phyloP scores from a whole-genome alignment of 1,140 invertebrate species.

The Solen grandis region DNA sequence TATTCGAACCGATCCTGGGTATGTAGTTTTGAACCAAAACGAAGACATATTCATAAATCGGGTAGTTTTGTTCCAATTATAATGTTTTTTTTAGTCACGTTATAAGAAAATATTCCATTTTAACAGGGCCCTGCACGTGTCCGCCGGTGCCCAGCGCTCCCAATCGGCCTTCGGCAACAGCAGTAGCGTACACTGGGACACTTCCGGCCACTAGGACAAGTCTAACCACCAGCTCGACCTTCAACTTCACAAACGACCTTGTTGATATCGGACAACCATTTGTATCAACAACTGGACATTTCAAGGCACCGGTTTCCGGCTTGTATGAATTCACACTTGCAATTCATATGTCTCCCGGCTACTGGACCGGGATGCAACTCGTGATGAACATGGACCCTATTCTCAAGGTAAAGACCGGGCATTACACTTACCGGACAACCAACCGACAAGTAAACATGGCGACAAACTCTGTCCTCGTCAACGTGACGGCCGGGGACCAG shows the following conservation, averaged over 20 bases:
- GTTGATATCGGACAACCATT: constrained; percentile 28
- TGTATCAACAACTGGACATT: constrained; percentile 14
- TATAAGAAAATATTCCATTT: neutral
- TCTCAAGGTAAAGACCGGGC: constrained; percentile 29
- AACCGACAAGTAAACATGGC: constrained; percentile 37
- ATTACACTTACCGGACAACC: constrained; percentile 15
- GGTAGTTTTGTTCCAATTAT: neutral
- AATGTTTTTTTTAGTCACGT: neutral
- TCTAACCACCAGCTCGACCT: constrained; percentile 10
- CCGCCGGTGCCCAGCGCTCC: neutral
- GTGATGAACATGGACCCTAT: constrained; percentile 27
- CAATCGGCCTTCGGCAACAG: neutral
- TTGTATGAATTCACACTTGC: constrained; percentile 46
- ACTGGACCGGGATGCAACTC: constrained; percentile 26
- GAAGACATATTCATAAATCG: too few relatives aligned
- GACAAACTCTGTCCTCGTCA: constrained; percentile 40
- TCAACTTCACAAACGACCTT: constrained; percentile 39
- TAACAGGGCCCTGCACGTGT: constrained; percentile 45
- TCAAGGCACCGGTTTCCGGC: constrained; percentile 36
- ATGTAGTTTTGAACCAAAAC: too few relatives aligned
- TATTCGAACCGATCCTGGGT: neutral
- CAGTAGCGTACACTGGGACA: constrained; percentile 35
- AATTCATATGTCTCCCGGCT: constrained; percentile 6
- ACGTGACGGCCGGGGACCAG: constrained; percentile 38
- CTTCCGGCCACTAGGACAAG: neutral